Percentiles rank a stretch among this genome's conserved stretches.
Conservation (phyloP, 2,888 invertebrate species). For the Athripsodes cinereus region DNA sequence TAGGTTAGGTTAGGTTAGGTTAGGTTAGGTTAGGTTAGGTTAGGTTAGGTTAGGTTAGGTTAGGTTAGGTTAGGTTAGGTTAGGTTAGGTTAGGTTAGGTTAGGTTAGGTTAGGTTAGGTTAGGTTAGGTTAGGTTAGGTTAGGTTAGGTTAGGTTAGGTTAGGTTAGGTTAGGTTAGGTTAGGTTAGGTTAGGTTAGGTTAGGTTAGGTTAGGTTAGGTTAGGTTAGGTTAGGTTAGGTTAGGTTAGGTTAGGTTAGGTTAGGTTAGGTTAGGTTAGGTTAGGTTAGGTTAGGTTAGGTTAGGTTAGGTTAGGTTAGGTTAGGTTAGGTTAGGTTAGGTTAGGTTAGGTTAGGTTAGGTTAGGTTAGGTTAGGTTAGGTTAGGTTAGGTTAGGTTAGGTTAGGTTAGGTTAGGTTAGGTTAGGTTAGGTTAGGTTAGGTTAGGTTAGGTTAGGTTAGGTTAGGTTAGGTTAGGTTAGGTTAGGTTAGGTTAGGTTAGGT, state of each 20-base stretch:
- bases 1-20: constrained; percentile 5
- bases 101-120: constrained; percentile 16
- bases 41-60: constrained; percentile 4
- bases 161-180: constrained; percentile 12
- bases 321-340: constrained; percentile 3
- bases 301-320: constrained; percentile 2
- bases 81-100: constrained; percentile 14
- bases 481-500: constrained; percentile 2
- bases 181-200: constrained; percentile 16
- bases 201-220: constrained; percentile 13
- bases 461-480: constrained; percentile 2
- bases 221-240: constrained; percentile 16
- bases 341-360: constrained; percentile 2
- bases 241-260: constrained; percentile 11
- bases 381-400: constrained; percentile 2
- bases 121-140: constrained; percentile 16
- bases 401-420: constrained; percentile 2
- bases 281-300: constrained; percentile 2
- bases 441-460: constrained; percentile 2
- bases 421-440: constrained; percentile 2
- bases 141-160: constrained; percentile 16
- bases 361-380: constrained; percentile 2
- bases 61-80: constrained; percentile 4
- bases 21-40: background rate
- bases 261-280: constrained; percentile 8